These are phyloP conservation scores for Pseudorasbora parva DNA, from an alignment of 2,113 vertebrate species.

Conservation along the genomic window DNA sequence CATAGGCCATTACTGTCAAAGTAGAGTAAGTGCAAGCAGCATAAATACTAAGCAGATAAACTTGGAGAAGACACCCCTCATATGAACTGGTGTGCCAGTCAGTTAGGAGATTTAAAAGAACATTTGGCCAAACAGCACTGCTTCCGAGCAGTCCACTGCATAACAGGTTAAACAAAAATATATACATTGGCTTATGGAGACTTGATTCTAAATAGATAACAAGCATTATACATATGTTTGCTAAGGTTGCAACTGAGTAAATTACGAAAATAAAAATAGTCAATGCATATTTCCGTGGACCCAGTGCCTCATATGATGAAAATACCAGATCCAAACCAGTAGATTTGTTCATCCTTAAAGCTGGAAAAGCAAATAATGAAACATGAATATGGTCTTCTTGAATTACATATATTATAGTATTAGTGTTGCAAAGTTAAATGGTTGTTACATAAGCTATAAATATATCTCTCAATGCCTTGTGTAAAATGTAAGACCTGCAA, in stretches of 20 bases:
- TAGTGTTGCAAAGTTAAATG: neutral
- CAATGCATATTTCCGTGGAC: neutral
- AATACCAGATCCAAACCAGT: slow-evolving; percentile 19
- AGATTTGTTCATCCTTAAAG: slow-evolving; percentile 31
- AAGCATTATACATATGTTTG: slow-evolving; percentile 54
- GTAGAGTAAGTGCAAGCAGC: slow-evolving; percentile 55
- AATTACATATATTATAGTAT: neutral
- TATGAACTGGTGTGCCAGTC: slow-evolving; percentile 47
- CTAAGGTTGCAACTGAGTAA: slow-evolving; percentile 40
- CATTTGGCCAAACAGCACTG: slow-evolving; percentile 58
- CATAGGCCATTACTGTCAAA: slow-evolving; percentile 60
- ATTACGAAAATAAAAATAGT: neutral
- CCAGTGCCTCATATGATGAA: neutral
- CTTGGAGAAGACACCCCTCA: slow-evolving; percentile 61
- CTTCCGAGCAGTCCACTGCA: slow-evolving; percentile 61
- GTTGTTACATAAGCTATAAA: neutral
- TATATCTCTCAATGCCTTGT: neutral
- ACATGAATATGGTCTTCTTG: neutral
- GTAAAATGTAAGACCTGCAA: neutral
- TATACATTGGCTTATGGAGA: slow-evolving; percentile 66
- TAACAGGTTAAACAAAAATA: slow-evolving; percentile 63
- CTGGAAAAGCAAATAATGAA: neutral
- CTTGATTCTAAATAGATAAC: slow-evolving; percentile 62
- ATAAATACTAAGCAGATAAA: slow-evolving; percentile 58
- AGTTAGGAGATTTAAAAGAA: slow-evolving; percentile 59